Base-by-base conservation (phyloP, 2,797 vertebrate genomes). In the Bovichtus variegatus region DNA sequence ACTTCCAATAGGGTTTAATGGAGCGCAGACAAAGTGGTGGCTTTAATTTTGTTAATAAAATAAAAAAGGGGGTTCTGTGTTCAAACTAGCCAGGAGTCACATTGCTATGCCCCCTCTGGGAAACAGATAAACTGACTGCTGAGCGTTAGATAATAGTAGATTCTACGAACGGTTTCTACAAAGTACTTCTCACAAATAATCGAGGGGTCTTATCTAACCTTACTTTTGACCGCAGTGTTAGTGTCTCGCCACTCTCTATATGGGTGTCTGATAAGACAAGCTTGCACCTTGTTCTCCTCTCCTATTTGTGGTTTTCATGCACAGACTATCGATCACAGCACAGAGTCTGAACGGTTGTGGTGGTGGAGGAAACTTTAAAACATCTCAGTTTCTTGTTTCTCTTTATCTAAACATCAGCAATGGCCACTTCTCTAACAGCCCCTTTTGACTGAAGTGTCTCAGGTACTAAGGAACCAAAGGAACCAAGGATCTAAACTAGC, bases 251-350 rank as follows among this genome's bases (percentile, higher is more conserved):
- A 27, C 21, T 64, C 49, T 58, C 3, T 58, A 47, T 58, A 58
- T 43, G 62, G 40, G 47, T 15, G 41, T 49, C 44, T 68, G 44
- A 68, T 64, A 54, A 69, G 74, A 63, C n/a, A 15, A n/a, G 7
- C 29, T 31, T 46, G 23, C 36, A 75, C 27, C 40, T 38, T 60
- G 63, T 44, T 9, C 49, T 7, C 19, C 21, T 51, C n/a, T 53
- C 18, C 29, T 13, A 57, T 59, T 40, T 25, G 57, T 40, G n/a
- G 21, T 55, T 6, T 55, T 36, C 19, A 13, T 36, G 54, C 31
- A 19, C 23, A 16, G 31, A 65, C 19, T 7, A 16, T 68, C 7
- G 2, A 66, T 59, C 62, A 58, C 43, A 29, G 41, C 6, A n/a
- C 7, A 9, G 29, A 16, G 18, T 47, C 13, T 15, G 46, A 46